Base-by-base conservation (phyloP, 2,888 invertebrate species). In the Cyaniris semiargus region DNA sequence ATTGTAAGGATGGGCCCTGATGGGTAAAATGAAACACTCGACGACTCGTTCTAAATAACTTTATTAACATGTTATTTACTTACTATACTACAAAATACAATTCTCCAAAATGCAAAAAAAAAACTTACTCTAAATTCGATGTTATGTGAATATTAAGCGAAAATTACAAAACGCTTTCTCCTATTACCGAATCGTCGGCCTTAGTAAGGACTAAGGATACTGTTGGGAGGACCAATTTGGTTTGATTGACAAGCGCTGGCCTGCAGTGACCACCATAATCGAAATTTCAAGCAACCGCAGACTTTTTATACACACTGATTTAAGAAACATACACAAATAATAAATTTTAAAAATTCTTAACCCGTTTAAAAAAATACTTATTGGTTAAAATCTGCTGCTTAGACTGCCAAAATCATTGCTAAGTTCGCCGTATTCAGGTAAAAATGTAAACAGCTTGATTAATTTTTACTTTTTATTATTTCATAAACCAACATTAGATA, bases 211-310 rank as follows among this genome's bases (percentile, higher is more conserved):
- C 31, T 27, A 27, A 18, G 66, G 27, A 66, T 66, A 1, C 66
- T 23, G 21, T 27, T 66, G 66, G 15, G 27, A 66, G 66, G 3
- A 27, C 66, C 13, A 60, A 13, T 15, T 13, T 23, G 66, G 21
- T 66, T 27, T 66, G 66, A 66, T 66, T 27, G 66, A 66, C 66
- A 66, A 31, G 66, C 66, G 27, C 27, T 66, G 60, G 60, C 27
- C 66, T n/a, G n/a, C n/a, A 31, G 60, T 3, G 60, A 18, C 66
- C 27, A 66, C 66, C 66, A 66, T 27, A 15, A 1, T 27, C 27
- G 27, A 31, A 66, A 23, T 23, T 66, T 66, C 27, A 13, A 13
- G 66, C 27, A 66, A 31, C 66, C 66, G 66, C 66, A 66, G 18
- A 27, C 15, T 15, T 27, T 66, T 66, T 66, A 44, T 5, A 13